Evolutionary conservation across 2,113 vertebrate genomes (phyloP).

Genomic region (Sylvilagus bachmani): DNA sequence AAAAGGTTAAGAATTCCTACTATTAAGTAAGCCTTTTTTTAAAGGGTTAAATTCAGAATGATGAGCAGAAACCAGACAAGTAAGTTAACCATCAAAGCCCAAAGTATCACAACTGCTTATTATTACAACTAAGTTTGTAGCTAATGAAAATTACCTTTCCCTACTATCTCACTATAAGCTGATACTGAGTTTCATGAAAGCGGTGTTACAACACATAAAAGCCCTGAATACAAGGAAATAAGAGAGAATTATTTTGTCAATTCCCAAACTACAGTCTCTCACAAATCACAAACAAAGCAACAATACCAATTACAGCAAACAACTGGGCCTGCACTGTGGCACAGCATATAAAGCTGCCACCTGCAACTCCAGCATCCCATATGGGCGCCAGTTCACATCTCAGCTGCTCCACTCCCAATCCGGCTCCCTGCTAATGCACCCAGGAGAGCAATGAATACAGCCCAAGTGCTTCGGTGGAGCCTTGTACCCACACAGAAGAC

Average conservation of each 20-base stretch:
- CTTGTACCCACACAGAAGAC: too few species aligned
- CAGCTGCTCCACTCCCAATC: too few species aligned
- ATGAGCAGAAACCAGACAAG: constrained; percentile 3
- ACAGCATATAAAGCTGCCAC: too few species aligned
- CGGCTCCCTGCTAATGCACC: too few species aligned
- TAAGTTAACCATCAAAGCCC: not conserved
- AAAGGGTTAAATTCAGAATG: constrained; percentile 28
- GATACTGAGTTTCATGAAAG: constrained; percentile 43
- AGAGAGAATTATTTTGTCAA: constrained; percentile 24
- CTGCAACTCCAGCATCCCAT: too few species aligned
- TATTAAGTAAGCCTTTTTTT: constrained; percentile 29
- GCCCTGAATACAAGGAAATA: not conserved
- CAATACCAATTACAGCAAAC: not conserved
- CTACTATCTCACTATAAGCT: not conserved
- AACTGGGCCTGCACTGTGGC: not conserved
- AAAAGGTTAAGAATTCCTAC: not conserved
- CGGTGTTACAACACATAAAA: constrained; percentile 20
- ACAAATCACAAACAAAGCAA: constrained; percentile 41
- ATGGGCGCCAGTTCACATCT: too few species aligned
- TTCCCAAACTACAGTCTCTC: not conserved
- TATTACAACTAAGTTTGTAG: not conserved
- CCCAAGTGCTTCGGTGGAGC: too few species aligned
- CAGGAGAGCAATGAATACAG: too few species aligned
- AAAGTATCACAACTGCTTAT: not conserved
- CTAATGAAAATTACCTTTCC: not conserved